These are phyloP conservation scores for Melanerpes aurifrons DNA, from an alignment of 2,113 vertebrate species.

Conservation along the genomic window DNA sequence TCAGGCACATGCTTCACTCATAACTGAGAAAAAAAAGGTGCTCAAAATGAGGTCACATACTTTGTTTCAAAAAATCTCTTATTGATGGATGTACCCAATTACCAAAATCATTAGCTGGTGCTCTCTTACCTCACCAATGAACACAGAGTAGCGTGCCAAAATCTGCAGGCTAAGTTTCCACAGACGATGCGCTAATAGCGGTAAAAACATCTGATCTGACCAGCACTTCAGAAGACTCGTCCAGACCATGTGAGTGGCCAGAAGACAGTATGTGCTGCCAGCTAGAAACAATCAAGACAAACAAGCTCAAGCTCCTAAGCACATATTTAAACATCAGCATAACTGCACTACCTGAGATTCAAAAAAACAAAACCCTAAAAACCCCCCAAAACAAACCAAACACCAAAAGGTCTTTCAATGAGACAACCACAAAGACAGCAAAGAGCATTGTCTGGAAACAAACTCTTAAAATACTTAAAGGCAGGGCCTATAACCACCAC, in stretches of 20 bases:
- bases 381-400: not conserved
- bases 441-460: not conserved
- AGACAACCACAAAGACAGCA: not conserved
- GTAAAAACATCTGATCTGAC: slow-evolving; percentile 89
- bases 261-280: slow-evolving; percentile 84
- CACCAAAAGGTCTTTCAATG: not conserved
- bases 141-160: slow-evolving; percentile 87
- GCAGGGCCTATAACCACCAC: too few species aligned
- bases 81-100: not conserved
- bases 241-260: slow-evolving; percentile 89
- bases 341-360: not conserved
- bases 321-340: not conserved
- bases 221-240: slow-evolving; percentile 86
- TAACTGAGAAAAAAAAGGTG: not conserved
- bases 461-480: not conserved
- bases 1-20: not conserved
- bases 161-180: slow-evolving; percentile 95
- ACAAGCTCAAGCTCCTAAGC: not conserved
- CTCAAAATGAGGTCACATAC: not conserved
- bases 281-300: slow-evolving; percentile 63
- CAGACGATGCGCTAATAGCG: slow-evolving; percentile 86
- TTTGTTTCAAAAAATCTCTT: not conserved
- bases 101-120: not conserved
- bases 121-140: slow-evolving; percentile 86
- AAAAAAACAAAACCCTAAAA: too few species aligned